Evolutionary conservation across 2,797 vertebrate genomes (phyloP).

Genomic region (Rhodeus uyekii): DNA sequence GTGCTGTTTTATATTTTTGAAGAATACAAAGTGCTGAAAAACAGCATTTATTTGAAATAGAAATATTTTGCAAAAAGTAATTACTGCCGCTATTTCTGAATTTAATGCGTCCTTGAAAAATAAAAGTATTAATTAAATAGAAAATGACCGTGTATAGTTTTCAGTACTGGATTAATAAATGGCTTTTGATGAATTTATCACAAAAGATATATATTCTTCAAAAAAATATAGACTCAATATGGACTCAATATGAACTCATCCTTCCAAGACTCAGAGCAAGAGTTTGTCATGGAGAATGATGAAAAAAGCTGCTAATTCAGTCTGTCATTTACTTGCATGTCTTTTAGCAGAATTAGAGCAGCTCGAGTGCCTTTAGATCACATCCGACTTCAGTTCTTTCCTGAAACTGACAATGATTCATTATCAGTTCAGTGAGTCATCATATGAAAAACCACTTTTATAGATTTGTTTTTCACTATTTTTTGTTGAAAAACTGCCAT

Average conservation of each 20-base stretch:
- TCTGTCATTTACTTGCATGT: background rate
- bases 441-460: background rate
- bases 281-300: background rate
- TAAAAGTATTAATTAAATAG: background rate
- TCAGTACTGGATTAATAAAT: background rate
- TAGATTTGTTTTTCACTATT: slow-evolving; percentile 3
- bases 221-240: background rate
- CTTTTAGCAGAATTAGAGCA: slow-evolving; percentile 5
- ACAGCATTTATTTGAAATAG: background rate
- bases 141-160: background rate
- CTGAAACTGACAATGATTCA: slow-evolving; percentile 16
- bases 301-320: background rate
- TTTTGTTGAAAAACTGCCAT: background rate
- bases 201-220: background rate
- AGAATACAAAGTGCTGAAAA: background rate
- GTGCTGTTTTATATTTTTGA: background rate
- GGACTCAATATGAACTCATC: background rate
- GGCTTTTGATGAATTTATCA: background rate
- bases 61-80: background rate
- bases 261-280: background rate
- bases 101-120: background rate
- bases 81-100: background rate
- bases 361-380: background rate
- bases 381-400: background rate
- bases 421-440: slow-evolving; percentile 14